Conservation (phyloP, 2,888 invertebrate species). For the Lathronympha strigana region DNA sequence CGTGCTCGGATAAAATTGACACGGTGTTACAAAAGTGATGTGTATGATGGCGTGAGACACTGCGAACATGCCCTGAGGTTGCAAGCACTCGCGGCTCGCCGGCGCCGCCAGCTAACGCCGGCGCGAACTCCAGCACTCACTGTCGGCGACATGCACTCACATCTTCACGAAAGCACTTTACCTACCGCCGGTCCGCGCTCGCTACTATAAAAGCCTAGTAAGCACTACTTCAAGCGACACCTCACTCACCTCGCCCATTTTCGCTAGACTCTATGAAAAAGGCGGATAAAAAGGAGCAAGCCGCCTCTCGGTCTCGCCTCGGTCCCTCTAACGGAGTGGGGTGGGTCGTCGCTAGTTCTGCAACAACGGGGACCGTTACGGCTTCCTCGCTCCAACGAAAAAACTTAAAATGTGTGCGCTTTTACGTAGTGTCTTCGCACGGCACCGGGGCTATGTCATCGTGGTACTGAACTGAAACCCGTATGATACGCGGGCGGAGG, state of each 20-base stretch:
- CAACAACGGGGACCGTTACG: conserved; percentile 81
- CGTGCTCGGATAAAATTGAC: conserved; percentile 31
- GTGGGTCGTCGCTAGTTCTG: conserved; percentile 81
- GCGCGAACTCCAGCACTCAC: conserved; percentile 65
- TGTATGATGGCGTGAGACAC: conserved; percentile 51
- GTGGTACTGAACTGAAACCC: conserved; percentile 82
- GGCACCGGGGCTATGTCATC: conserved; percentile 83
- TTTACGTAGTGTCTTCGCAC: conserved; percentile 77
- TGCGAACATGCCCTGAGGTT: conserved; percentile 51
- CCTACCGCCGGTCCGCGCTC: conserved; percentile 55
- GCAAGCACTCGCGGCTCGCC: conserved; percentile 61
- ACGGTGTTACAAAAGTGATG: conserved; percentile 62
- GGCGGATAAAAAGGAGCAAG: conserved; percentile 79
- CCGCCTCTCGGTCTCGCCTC: conserved; percentile 80
- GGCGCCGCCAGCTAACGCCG: conserved; percentile 48
- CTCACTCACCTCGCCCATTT: conserved; percentile 84
- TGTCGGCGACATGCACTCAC: conserved; percentile 74
- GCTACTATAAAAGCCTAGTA: conserved; percentile 68
- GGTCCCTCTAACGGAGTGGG: conserved; percentile 77
- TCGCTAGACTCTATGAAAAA: conserved; percentile 80
- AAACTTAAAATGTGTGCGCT: conserved; percentile 82
- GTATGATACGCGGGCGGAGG: conserved; percentile 78
- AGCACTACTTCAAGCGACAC: conserved; percentile 79
- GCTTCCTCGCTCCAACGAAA: conserved; percentile 77
- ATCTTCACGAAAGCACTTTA: conserved; percentile 74